Evolutionary conservation across 2,797 vertebrate genomes (phyloP).

Genomic region (Percopsis omiscomaycus): DNA sequence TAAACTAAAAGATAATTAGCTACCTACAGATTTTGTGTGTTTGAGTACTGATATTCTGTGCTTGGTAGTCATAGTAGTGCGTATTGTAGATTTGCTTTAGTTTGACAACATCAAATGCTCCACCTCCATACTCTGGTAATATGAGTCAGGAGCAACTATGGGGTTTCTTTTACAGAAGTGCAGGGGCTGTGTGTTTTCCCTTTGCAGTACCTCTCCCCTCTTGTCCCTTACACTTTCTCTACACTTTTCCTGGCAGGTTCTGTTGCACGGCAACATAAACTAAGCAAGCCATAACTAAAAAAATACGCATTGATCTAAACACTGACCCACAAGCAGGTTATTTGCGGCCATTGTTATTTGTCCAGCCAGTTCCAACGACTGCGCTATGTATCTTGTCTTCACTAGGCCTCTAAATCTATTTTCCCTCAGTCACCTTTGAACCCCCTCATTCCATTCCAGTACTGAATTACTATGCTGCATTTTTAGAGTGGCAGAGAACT

Average conservation of each 20-base stretch:
- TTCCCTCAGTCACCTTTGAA: slow-evolving; percentile 73
- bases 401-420: slow-evolving; percentile 57
- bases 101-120: slow-evolving; percentile 63
- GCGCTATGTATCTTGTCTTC: slow-evolving; percentile 36
- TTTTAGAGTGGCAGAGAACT: slow-evolving; percentile 48
- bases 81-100: slow-evolving; percentile 48
- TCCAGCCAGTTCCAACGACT: slow-evolving; percentile 2
- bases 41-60: slow-evolving; percentile 6
- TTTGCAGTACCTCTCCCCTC: slow-evolving; percentile 56
- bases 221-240: slow-evolving; percentile 51
- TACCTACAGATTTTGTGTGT: too few species aligned
- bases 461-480: slow-evolving; percentile 61
- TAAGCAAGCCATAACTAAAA: slow-evolving; percentile 30
- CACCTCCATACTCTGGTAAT: slow-evolving; percentile 79
- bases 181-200: slow-evolving; percentile 82
- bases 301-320: slow-evolving; percentile 31
- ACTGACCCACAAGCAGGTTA: slow-evolving; percentile 3
- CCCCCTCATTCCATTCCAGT: slow-evolving; percentile 68
- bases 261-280: slow-evolving; percentile 44
- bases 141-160: slow-evolving; percentile 73
- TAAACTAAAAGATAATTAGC: too few species aligned
- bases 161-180: slow-evolving; percentile 72
- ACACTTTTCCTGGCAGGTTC: slow-evolving; percentile 29
- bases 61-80: slow-evolving; percentile 36
- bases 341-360: slow-evolving; percentile 12